Base-by-base conservation (phyloP, 2,113 vertebrate species). In the Isichthys henryi region DNA sequence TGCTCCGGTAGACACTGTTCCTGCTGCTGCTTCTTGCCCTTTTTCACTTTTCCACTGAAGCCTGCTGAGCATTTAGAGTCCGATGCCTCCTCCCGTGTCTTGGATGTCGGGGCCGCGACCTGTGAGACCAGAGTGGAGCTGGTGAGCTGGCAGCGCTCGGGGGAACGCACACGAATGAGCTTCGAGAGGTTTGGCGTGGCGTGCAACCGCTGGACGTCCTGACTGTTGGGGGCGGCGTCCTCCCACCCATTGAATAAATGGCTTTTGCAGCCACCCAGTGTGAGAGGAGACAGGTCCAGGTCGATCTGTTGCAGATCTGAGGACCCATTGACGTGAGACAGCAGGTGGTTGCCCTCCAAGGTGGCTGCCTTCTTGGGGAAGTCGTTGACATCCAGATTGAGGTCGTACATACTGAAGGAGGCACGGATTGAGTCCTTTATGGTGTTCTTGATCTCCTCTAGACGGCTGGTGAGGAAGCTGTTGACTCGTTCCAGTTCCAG, bases 391-490 rank as follows among this genome's bases (percentile, higher is more conserved):
- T 99, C 98, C 93, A 98, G 93, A 92, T 97, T 97, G 93, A 99
- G 97, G 94, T 99, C 98, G 0, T 98, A 98, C 92, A 98, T 96
- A 1, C 97, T 98, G 94, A 99, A 98, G 82, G 97, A 98, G 93
- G 98, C 97, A 31, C 97, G 95, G 92, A 99, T 98, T 56, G 98
- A 99, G 96, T 99, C 98, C 94, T 99, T 98, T 92, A 99, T 99
- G 90, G 97, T 98, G 94, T 98, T 99, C 91, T 99, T 99, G 91
- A 99, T 99, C 94, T 99, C 98, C 92, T 99, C 98, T 39, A 99
- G 96, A 23, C 98, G 97, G 94, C 97, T 99, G 91, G 97, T 99
- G 91, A 99, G 96, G 91, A 99, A 99, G 94, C 97, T 99, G 96
- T 98, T 99, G 89, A 99, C 98, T 0, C 97, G 96, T 93, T 99